These are phyloP conservation scores for Cotesia congregata DNA, from an alignment of 2,888 invertebrate genomes.

Conservation along the genomic window DNA sequence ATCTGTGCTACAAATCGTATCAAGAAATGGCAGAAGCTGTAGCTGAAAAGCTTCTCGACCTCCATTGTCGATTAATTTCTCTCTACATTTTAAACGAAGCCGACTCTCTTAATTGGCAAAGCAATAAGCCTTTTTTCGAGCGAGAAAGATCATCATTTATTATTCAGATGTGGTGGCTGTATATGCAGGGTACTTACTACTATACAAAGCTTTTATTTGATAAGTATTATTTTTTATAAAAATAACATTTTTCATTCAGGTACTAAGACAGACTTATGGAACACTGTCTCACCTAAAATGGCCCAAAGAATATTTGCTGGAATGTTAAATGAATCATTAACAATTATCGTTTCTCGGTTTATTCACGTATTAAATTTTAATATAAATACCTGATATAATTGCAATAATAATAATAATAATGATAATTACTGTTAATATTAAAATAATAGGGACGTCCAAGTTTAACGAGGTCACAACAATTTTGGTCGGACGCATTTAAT, in stretches of 20 bases:
- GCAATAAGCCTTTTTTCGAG: constrained; percentile 77
- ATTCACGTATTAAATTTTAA: constrained; percentile 75
- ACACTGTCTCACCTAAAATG: constrained; percentile 89
- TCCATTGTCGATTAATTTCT: constrained; percentile 83
- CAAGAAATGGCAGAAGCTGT: constrained; percentile 88
- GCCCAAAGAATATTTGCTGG: constrained; percentile 88
- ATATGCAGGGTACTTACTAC: constrained; percentile 78
- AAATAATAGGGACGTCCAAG: constrained; percentile 76
- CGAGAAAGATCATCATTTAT: constrained; percentile 85
- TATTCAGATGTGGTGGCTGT: constrained; percentile 91
- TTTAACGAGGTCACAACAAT: constrained; percentile 71
- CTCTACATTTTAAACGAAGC: constrained; percentile 87
- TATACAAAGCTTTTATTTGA: background rate
- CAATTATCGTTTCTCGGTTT: constrained; percentile 84
- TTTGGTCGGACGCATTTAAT: constrained; percentile 73
- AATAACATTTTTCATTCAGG: constrained; percentile 70
- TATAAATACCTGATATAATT: background rate
- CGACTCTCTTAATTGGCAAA: constrained; percentile 83
- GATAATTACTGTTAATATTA: background rate
- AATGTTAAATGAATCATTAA: constrained; percentile 87
- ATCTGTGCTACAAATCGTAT: constrained; percentile 79
- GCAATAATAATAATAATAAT: constrained; percentile 2
- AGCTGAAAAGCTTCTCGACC: constrained; percentile 84
- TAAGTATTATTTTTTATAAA: background rate
- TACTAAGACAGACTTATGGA: constrained; percentile 86